phyloP scores from a whole-genome alignment of 2,113 vertebrate genomes.

The Dendropsophus ebraccatus region DNA sequence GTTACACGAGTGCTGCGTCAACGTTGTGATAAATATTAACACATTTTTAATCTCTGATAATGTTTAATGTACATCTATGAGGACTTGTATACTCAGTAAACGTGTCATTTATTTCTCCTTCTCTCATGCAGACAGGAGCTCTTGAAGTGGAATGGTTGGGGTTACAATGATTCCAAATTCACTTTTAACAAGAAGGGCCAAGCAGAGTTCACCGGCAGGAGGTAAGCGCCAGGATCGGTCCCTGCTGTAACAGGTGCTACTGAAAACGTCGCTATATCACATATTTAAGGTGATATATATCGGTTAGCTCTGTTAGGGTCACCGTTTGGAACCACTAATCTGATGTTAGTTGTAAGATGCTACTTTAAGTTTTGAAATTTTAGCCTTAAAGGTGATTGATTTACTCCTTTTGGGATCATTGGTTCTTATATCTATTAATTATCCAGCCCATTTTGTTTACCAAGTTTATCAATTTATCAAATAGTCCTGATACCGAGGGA shows the following conservation, averaged over 20 bases:
- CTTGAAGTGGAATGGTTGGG: slow-evolving; percentile 99
- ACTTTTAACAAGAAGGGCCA: slow-evolving; percentile 96
- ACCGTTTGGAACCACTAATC: too few relatives aligned
- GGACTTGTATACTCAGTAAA: too few relatives aligned
- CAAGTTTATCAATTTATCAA: slow-evolving; percentile 5
- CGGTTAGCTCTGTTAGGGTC: too few relatives aligned
- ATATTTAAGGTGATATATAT: too few relatives aligned
- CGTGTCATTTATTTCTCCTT: neutral
- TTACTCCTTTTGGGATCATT: slow-evolving; percentile 15
- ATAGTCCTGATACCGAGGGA: neutral
- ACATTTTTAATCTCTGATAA: too few relatives aligned
- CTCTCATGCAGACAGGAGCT: slow-evolving; percentile 86
- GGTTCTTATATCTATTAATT: slow-evolving; percentile 21
- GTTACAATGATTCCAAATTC: slow-evolving; percentile 94
- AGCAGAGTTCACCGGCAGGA: slow-evolving; percentile 94
- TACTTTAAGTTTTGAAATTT: neutral
- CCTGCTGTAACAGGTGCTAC: neutral
- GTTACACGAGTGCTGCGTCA: too few relatives aligned
- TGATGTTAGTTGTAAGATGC: neutral
- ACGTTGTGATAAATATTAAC: too few relatives aligned
- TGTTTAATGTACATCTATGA: too few relatives aligned
- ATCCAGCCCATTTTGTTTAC: slow-evolving; percentile 27
- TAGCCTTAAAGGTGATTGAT: neutral
- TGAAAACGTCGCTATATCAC: neutral
- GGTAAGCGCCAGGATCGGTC: slow-evolving; percentile 70